Conservation (phyloP, 1,140 invertebrate genomes). For the Ostrea denselamellosa region DNA sequence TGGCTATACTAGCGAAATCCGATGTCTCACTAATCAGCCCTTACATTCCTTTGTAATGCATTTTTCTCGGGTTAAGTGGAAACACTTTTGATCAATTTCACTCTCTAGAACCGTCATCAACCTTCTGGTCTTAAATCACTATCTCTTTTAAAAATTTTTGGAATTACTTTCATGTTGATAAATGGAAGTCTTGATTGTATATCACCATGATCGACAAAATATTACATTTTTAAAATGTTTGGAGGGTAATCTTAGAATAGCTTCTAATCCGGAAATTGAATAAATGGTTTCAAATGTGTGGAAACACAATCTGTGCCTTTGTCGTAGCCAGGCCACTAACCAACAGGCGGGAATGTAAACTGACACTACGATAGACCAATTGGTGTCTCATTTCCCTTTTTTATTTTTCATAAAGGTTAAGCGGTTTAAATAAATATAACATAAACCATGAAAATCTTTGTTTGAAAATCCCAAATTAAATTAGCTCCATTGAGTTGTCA, state of each 20-base stretch:
- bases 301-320: neutral
- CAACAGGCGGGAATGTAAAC: neutral
- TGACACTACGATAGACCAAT: neutral
- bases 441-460: neutral
- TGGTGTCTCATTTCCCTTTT: neutral
- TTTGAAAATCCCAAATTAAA: neutral
- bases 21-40: neutral
- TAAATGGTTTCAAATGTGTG: neutral
- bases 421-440: neutral
- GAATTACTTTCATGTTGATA: neutral
- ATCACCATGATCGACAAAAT: neutral
- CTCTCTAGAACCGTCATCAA: neutral
- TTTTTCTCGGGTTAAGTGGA: constrained; percentile 16
- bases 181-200: neutral
- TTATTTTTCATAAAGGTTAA: constrained; percentile 10
- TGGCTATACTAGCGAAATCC: neutral
- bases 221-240: neutral
- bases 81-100: neutral
- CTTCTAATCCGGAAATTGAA: constrained; percentile 24
- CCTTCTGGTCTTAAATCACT: neutral
- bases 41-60: neutral
- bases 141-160: neutral
- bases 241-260: neutral
- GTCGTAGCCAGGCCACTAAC: neutral
- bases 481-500: neutral